phyloP scores from a whole-genome alignment of 1,140 invertebrate species.

The Drosophila nebulosa region DNA sequence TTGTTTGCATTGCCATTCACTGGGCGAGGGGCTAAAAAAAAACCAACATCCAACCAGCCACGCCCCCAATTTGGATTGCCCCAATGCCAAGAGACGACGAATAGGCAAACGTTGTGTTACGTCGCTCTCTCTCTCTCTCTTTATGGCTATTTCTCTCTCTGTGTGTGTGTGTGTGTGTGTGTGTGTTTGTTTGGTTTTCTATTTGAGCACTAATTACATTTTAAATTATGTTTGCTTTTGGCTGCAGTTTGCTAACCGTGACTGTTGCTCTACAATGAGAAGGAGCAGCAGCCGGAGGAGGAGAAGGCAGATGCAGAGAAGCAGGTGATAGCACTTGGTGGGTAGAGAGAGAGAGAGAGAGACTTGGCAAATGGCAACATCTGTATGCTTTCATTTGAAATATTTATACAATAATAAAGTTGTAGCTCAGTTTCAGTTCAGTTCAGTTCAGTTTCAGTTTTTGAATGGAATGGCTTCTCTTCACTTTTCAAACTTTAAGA shows the following conservation, averaged over 20 bases:
- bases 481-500: background rate
- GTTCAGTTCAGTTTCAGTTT: slow-evolving; percentile 11
- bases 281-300: background rate
- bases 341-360: too few relatives aligned
- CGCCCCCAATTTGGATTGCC: background rate
- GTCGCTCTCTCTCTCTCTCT: slow-evolving; percentile 10
- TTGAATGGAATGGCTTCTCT: background rate
- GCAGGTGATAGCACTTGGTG: too few relatives aligned
- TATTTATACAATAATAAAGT: slow-evolving; percentile 78
- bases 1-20: slow-evolving; percentile 50
- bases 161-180: slow-evolving; percentile 70
- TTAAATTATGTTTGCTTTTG: slow-evolving; percentile 79
- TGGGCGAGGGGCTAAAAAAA: background rate
- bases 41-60: slow-evolving; percentile 8
- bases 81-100: background rate
- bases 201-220: slow-evolving; percentile 80
- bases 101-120: background rate
- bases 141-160: background rate
- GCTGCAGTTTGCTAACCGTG: slow-evolving; percentile 50
- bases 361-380: slow-evolving; percentile 1
- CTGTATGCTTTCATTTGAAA: slow-evolving; percentile 53
- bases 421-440: slow-evolving; percentile 20
- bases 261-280: slow-evolving; percentile 39
- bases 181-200: slow-evolving; percentile 72
- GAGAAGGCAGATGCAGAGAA: background rate